Percentiles rank a stretch among this genome's conserved stretches.
Evolutionary conservation across 2,113 vertebrate species (phyloP).

Genomic region (Zingel zingel): DNA sequence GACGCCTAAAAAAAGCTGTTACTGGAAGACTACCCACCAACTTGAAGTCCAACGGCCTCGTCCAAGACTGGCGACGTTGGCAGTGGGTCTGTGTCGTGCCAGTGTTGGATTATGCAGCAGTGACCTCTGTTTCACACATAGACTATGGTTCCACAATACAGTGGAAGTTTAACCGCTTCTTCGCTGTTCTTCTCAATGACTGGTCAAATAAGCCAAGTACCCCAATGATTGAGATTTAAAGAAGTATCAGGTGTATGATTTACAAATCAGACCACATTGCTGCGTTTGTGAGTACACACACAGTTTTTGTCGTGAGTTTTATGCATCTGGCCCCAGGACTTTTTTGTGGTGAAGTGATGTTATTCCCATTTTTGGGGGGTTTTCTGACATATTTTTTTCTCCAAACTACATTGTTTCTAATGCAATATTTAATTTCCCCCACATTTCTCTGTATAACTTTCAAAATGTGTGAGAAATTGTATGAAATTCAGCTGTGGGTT

Average conservation of each 20-base stretch:
- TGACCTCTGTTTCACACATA: too few species aligned
- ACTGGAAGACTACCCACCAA: too few species aligned
- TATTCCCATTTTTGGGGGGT: background rate
- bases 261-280: background rate
- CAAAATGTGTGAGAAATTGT: background rate
- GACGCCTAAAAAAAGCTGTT: too few species aligned
- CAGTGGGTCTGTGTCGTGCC: too few species aligned
- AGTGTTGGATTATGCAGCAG: too few species aligned
- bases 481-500: constrained; percentile 2
- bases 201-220: too few species aligned
- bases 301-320: background rate
- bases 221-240: background rate
- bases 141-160: too few species aligned
- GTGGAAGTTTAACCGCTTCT: background rate
- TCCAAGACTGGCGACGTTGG: too few species aligned
- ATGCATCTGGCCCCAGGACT: background rate
- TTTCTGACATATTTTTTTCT: background rate
- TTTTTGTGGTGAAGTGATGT: background rate
- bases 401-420: background rate
- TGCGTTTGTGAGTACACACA: background rate
- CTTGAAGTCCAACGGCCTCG: too few species aligned
- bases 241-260: background rate
- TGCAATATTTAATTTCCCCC: background rate
- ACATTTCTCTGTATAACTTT: background rate
- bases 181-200: background rate